phyloP scores from a whole-genome alignment of 2,113 vertebrate genomes.

The Callopanchax toddi region DNA sequence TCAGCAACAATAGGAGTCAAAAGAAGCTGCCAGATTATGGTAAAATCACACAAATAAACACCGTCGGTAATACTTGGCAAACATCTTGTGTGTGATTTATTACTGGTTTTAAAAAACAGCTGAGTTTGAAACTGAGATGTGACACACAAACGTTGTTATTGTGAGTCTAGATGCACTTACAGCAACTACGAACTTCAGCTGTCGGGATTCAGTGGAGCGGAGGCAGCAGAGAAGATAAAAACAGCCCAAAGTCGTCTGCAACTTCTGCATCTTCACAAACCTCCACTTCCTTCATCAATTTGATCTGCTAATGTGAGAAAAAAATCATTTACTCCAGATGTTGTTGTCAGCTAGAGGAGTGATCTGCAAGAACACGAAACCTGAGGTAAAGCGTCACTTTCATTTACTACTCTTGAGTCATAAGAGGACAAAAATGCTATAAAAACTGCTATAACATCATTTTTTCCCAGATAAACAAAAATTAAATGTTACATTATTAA shows the following conservation, averaged over 20 bases:
- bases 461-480: no score
- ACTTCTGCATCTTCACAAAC: conserved; percentile 43
- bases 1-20: conserved; percentile 37
- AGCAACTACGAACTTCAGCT: conserved; percentile 71
- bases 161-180: conserved; percentile 50
- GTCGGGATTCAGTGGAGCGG: conserved; percentile 46
- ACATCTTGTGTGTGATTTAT: neutral
- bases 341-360: no score
- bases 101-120: neutral
- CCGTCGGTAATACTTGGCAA: conserved; percentile 3
- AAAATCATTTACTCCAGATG: neutral
- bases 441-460: no score
- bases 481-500: no score
- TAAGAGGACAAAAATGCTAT: no score
- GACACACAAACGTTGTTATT: neutral
- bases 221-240: conserved; percentile 46
- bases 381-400: no score
- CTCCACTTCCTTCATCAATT: conserved; percentile 2
- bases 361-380: no score
- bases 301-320: neutral
- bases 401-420: no score
- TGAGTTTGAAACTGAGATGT: neutral
- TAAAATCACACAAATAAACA: conserved; percentile 20
- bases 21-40: conserved; percentile 31
- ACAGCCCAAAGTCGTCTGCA: conserved; percentile 35